phyloP scores from a whole-genome alignment of 2,888 invertebrate genomes.

The Pollenia labialis region DNA sequence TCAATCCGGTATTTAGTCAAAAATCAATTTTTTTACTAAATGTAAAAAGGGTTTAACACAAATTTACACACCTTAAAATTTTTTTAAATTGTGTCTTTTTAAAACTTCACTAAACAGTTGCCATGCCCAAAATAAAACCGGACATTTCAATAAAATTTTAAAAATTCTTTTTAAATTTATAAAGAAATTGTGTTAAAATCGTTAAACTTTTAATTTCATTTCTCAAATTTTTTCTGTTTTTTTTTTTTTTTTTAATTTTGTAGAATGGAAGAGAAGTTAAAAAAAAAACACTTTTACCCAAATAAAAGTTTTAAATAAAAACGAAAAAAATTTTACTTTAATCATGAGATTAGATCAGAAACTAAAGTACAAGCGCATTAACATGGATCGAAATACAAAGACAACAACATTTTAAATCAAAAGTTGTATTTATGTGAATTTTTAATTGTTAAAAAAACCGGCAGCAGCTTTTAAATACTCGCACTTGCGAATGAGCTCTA shows the following conservation, averaged over 20 bases:
- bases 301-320: constrained; percentile 40
- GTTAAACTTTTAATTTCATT: constrained; percentile 73
- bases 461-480: constrained; percentile 42
- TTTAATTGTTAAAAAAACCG: constrained; percentile 20
- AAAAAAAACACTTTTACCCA: constrained; percentile 71
- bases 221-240: not conserved
- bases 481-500: not conserved
- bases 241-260: not conserved
- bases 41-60: too few relatives aligned
- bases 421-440: constrained; percentile 40
- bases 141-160: constrained; percentile 22
- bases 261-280: constrained; percentile 61
- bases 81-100: not conserved
- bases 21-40: too few relatives aligned
- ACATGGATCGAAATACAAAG: constrained; percentile 50
- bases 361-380: constrained; percentile 66
- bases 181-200: constrained; percentile 66
- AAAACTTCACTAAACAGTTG: not conserved
- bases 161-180: constrained; percentile 27
- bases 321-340: constrained; percentile 20
- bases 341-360: constrained; percentile 71
- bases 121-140: not conserved
- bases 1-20: too few relatives aligned
- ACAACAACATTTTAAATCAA: constrained; percentile 39
- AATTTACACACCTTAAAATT: not conserved